phyloP scores from a whole-genome alignment of 2,888 invertebrate genomes.

The Gortyna flavago region DNA sequence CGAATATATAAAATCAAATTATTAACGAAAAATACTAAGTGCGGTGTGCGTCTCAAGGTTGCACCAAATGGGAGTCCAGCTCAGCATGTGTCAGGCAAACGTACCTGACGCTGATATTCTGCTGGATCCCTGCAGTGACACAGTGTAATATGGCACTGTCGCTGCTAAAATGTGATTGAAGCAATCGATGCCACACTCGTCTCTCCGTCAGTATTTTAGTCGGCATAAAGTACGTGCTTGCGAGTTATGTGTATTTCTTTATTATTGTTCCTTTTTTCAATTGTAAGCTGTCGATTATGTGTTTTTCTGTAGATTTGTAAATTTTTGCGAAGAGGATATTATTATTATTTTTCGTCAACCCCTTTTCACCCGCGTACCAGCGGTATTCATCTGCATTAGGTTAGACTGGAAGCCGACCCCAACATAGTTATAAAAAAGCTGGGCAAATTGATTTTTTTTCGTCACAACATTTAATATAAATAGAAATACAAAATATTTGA shows the following conservation, averaged over 20 bases:
- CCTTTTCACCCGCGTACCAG: too few relatives aligned
- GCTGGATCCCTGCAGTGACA: too few relatives aligned
- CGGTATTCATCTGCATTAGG: not conserved
- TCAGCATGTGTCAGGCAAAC: too few relatives aligned
- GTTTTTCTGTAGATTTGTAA: not conserved
- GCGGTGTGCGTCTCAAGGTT: too few relatives aligned
- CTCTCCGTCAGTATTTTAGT: not conserved
- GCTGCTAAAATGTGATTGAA: conserved; percentile 45
- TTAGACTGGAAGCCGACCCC: not conserved
- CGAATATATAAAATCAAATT: too few relatives aligned
- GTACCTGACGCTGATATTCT: too few relatives aligned
- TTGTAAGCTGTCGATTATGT: not conserved
- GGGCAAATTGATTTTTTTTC: not conserved
- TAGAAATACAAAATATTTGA: too few relatives aligned
- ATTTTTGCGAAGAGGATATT: not conserved
- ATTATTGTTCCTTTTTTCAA: too few relatives aligned
- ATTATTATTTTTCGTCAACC: too few relatives aligned
- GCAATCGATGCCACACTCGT: conserved; percentile 17
- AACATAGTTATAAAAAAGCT: not conserved
- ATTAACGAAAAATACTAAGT: too few relatives aligned
- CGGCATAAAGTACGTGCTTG: not conserved
- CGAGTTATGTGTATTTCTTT: not conserved
- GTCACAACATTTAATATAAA: not conserved
- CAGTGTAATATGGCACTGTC: conserved; percentile 9
- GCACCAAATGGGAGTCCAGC: too few relatives aligned